Conservation (phyloP, 2,888 invertebrate species). For the Eilema depressum region DNA sequence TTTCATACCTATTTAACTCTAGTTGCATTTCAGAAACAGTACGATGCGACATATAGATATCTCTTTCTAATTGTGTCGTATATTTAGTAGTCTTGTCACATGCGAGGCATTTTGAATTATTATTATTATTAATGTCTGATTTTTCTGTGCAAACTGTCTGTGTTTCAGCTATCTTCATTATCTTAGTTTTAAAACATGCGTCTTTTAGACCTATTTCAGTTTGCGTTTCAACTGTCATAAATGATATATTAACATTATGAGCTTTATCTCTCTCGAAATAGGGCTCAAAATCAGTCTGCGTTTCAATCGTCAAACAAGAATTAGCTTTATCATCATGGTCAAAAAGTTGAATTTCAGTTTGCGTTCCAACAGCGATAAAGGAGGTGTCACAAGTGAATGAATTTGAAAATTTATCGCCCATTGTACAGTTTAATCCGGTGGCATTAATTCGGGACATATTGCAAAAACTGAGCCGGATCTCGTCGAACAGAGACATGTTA, state of each 20-base stretch:
- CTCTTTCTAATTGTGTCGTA: slow-evolving; percentile 63
- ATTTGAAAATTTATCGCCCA: slow-evolving; percentile 51
- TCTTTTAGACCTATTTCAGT: slow-evolving; percentile 10
- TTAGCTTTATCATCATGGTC: slow-evolving; percentile 24
- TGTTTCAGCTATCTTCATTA: slow-evolving; percentile 29
- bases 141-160: slow-evolving; percentile 50
- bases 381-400: slow-evolving; percentile 40
- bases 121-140: slow-evolving; percentile 54
- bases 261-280: slow-evolving; percentile 15
- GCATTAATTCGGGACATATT: slow-evolving; percentile 64
- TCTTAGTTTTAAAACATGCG: slow-evolving; percentile 14
- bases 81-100: slow-evolving; percentile 62
- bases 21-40: slow-evolving; percentile 60
- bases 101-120: slow-evolving; percentile 60
- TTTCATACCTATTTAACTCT: slow-evolving; percentile 67
- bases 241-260: slow-evolving; percentile 5
- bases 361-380: slow-evolving; percentile 54
- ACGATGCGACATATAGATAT: slow-evolving; percentile 54
- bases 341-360: slow-evolving; percentile 36
- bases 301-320: slow-evolving; percentile 27
- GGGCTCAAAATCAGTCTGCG: slow-evolving; percentile 43
- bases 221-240: slow-evolving; percentile 15
- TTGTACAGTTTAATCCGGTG: slow-evolving; percentile 49
- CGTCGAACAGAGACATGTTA: slow-evolving; percentile 79
- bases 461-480: slow-evolving; percentile 76